Base-by-base conservation (phyloP, 2,797 vertebrate genomes). In the Leptoclinus maculatus region DNA sequence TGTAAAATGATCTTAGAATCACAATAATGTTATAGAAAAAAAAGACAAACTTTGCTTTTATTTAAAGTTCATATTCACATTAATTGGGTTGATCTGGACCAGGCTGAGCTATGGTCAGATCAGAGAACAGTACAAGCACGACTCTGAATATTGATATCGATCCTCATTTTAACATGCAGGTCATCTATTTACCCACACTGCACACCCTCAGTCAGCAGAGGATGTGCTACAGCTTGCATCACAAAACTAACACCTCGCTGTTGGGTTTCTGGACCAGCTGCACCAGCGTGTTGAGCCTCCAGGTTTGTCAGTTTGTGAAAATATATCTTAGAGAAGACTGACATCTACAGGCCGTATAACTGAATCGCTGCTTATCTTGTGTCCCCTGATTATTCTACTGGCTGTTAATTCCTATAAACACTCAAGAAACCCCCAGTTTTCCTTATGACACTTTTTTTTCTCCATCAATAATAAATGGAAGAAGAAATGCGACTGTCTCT, bases 271-370 rank as follows among this genome's bases (percentile, higher is more conserved):
- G 13, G 21, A 21, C 11, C 23, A 43, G 54, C 17, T 21, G 5
- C 32, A 6, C 32, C 19, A 21, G 5, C 2, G 8, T 38, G n/a
- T 17, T 34, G 12, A 73, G 16, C 8, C 9, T 29, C 51, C 49
- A 47, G 16, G 11, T 23, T 45, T 34, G 6, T 21, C 13, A 36
- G 7, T 17, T 21, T 34, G 29, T 39, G 3, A 38, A 74, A 60
- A 56, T 23, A 86, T 86, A 47, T n/a, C 38, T 81, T 47, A 78
- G 71, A 39, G 47, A 82, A 87, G 25, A 84, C 80, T 93, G 93
- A 84, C 93, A 93, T 87, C 93, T 93, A 83, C 39, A 64, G 94
- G 88, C 34, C 34, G 43, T n/a, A 19, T 5, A 0, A 10, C 14
- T 45, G 12, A 82, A 79, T 29, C 88, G 49, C 72, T n/a, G 29